Evolutionary conservation across 2,888 invertebrate species (phyloP).

Genomic region (Dryadula phaetusa): DNA sequence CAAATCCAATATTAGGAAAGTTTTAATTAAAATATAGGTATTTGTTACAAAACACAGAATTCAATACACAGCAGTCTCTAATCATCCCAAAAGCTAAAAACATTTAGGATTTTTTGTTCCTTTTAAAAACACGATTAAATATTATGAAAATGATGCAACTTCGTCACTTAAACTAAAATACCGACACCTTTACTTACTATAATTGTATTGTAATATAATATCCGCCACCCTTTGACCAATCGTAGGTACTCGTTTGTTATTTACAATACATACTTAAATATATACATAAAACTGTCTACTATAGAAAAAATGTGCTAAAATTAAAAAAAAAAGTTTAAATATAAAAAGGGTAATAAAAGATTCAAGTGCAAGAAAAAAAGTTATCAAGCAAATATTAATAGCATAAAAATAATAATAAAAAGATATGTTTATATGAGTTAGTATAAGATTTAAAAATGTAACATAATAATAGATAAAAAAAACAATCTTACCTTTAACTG

Average conservation of each 20-base stretch:
- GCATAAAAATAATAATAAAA: no score
- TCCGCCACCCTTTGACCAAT: constrained; percentile 47
- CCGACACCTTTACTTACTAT: constrained; percentile 33
- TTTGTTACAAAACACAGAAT: no score
- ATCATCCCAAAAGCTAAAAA: no score
- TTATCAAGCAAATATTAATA: no score
- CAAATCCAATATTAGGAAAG: no score
- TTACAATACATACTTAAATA: constrained; percentile 22
- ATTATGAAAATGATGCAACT: constrained; percentile 38
- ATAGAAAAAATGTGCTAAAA: not conserved
- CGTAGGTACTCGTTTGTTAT: constrained; percentile 45
- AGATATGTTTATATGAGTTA: not conserved
- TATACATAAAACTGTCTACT: not conserved
- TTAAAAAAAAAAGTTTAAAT: not conserved
- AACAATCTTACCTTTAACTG: not conserved
- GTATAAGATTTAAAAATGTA: not conserved
- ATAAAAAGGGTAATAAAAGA: no score
- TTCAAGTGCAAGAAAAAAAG: not conserved
- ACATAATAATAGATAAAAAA: not conserved
- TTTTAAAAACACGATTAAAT: no score
- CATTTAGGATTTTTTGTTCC: no score
- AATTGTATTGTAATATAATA: constrained; percentile 6
- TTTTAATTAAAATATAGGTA: no score
- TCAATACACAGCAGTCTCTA: no score
- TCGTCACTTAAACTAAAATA: constrained; percentile 23